Evolutionary conservation across 2,888 invertebrate species (phyloP), one percentile per base, ranked within the genome.

Genomic region (Halictus ligatus): DNA sequence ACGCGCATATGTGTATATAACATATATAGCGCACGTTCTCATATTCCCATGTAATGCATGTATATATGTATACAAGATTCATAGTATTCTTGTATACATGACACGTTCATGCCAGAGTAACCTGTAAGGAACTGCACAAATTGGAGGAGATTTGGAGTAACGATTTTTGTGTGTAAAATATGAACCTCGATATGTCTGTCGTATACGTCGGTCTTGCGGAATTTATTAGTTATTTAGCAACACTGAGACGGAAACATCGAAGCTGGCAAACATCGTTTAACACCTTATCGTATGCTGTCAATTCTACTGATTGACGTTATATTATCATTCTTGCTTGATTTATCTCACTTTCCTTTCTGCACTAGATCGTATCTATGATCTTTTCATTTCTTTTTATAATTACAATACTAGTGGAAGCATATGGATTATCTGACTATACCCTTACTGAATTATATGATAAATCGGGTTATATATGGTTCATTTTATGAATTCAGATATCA

Each of bases 21-120:
- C 67, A 73, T 43, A 72, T 25, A 78, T 64, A 67, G 78, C 15
- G 48, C 72, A 81, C 72, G 43, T 67, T 71, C 72, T 43, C 35
- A 10, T 72, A n/a, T 69, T 12, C 15, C 15, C 69, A 75, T 69
- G 76, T 76, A 81, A 77, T 71, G 29, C 60, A 46, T 75, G 74
- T 58, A 75, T 69, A 81, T 71, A 80, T 50, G 50, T 35, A 54
- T 54, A 46, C 43, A 74, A 78, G 73, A 74, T 74, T 82, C 73
- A 78, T 50, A 74, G 54, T 78, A 74, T 82, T 74, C 67, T 74
- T 69, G n/a, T 21, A 69, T 67, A 74, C 67, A 78, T 67, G 78
- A 74, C 77, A 64, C 60, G 73, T 77, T 67, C 54, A 78, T 69
- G 50, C 73, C 40, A 15, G 25, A 60, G 54, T 64, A 73, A 50